Evolutionary conservation across 1,140 invertebrate species (phyloP).

Genomic region (Adoxophyes honmai): DNA sequence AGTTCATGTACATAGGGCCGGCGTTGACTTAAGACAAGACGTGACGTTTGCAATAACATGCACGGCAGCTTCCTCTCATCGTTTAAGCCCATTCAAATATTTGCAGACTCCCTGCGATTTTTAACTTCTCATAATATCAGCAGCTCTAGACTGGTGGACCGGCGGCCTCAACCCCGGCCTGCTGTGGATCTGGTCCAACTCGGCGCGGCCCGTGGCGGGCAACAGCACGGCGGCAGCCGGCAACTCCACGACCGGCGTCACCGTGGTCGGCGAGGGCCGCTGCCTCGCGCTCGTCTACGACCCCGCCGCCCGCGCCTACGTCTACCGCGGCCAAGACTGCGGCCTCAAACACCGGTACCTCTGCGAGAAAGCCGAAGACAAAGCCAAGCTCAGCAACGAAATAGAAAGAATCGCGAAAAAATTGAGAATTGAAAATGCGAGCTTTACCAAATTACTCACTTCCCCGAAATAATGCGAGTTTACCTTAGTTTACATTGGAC

Average conservation of each 20-base stretch:
- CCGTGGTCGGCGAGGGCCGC: constrained; percentile 56
- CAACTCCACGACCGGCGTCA: constrained; percentile 36
- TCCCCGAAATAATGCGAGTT: no score
- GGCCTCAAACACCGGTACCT: constrained; percentile 80
- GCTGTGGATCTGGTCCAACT: constrained; percentile 91
- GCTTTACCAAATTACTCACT: no score
- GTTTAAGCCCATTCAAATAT: no score
- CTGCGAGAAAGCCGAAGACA: constrained; percentile 85
- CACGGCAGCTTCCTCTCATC: no score
- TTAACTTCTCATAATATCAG: no score
- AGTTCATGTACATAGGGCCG: no score
- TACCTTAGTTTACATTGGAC: no score
- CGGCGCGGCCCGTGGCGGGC: constrained; percentile 82
- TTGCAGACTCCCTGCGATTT: no score
- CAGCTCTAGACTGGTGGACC: constrained; percentile 87
- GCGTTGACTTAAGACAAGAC: no score
- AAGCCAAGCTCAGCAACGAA: constrained; percentile 81
- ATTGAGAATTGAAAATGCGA: constrained; percentile 4
- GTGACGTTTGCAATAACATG: no score
- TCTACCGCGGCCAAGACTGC: constrained; percentile 86
- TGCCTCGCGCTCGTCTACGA: constrained; percentile 72
- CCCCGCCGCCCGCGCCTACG: constrained; percentile 78
- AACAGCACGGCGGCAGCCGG: constrained; percentile 48
- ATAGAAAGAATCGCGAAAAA: constrained; percentile 66
- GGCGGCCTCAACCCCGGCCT: constrained; percentile 89